Base-by-base conservation (phyloP, 2,888 invertebrate genomes). In the Lasioglossum villosulum region DNA sequence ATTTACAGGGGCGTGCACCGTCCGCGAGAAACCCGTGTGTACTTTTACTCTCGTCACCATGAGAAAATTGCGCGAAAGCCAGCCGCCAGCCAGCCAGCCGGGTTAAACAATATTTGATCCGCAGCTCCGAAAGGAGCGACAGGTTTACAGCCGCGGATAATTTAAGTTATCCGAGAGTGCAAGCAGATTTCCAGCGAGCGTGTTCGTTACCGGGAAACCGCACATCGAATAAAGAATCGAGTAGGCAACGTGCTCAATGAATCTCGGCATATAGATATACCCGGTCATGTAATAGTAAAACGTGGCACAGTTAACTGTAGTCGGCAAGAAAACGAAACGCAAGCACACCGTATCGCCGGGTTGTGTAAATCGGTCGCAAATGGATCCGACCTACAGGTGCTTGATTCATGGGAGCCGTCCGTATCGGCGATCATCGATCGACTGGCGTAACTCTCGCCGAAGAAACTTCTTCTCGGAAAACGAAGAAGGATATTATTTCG, bases 381-480 rank as follows among this genome's bases (percentile, higher is more conserved):
- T 76, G 73, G 80, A 23, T 52, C 66, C 78, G 87, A 77, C 66
- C 81, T 63, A 88, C 79, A 78, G 80, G 82, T 78, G 82, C 78
- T 78, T 71, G 88, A 78, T 77, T 79, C 83, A 75, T 30, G 81
- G 85, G 85, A 74, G 81, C 79, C 79, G 34, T 75, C 59, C 75
- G 75, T 82, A 84, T 77, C 79, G 80, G 83, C 73, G 77, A 77
- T 77, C 83, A 89, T 81, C 90, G 86, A 84, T 74, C 80, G 81
- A 68, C 48, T 78, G 71, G 59, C 81, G 68, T 68, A 76, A 27
- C 63, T 78, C 75, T 75, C 78, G 70, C 80, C 71, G 77, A 52
- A 75, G 83, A 88, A 71, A 75, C 71, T 68, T 37, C 16, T 87
- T 80, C 77, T 78, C 63, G 42, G 37, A 10, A 27, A 78, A 74